Base-by-base conservation (phyloP, 2,113 vertebrate genomes). In the Craseonycteris thonglongyai region DNA sequence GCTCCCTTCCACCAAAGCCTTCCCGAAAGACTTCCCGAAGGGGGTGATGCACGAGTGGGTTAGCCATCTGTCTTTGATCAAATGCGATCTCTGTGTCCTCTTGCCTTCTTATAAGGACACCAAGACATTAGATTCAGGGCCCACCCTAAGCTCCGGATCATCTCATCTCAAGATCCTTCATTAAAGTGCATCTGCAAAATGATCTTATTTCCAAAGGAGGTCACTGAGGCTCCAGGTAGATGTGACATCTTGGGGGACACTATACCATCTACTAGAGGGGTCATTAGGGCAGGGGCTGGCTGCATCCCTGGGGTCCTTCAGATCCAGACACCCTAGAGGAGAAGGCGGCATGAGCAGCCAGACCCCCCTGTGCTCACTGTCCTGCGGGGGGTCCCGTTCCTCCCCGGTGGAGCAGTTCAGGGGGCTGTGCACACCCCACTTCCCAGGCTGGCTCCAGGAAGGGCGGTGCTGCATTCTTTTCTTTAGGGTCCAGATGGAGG, bases 361-460 rank as follows among this genome's bases (percentile, higher is more conserved):
- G 75, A 35, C 24, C 16, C 7, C 33, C 42, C 30, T 0, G 0
- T 1, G 28, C 58, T 18, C 2, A 0, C 28, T 16, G 24, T 21
- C 26, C 51, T 42, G 4, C n/a, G 9, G 21, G 9, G 61, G 2
- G 4, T 58, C 22, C 1, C 12, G 74, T 5, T 7, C 40, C 33
- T 21, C 30, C 42, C 19, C 11, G 18, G 49, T 18, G 3, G 63
- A 0, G 2, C 18, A 14, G 35, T 58, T 21, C 11, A 0, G 6
- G 1, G 26, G 30, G 22, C 38, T 79, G 22, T 74, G 33, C 14
- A 2, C 11, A 0, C 0, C 19, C 35, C 4, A 0, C 6, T 1
- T 38, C 18, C 54, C 13, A 26, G 16, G 4, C 4, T 0, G 1
- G n/a, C 66, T 71, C 13, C 47, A n/a, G 91, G 15, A 65, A 28